Base-by-base conservation (phyloP, 2,113 vertebrate species). In the Chamaetylas fuelleborni region DNA sequence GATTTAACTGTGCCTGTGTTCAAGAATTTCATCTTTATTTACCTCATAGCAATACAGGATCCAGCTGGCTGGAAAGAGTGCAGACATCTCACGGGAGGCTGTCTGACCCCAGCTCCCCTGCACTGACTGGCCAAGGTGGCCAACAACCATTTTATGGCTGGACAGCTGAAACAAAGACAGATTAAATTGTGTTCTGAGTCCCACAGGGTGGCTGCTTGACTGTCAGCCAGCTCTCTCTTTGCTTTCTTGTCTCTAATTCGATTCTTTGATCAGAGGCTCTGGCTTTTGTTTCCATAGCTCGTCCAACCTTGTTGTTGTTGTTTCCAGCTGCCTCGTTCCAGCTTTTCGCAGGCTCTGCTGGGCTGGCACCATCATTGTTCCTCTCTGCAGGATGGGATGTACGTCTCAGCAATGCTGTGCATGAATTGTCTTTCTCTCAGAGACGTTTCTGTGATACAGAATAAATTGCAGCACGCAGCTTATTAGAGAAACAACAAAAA, bases 301-400 rank as follows among this genome's bases (percentile, higher is more conserved):
- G 0, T 88, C 88, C 90, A 96, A 57, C 56, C 90, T 81, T 19
- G 26, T 71, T 48, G 64, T 51, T n/a, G n/a, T n/a, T 86, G 92
- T 90, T 90, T 90, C 80, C 86, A 81, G 82, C 82, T 93, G 84
- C 67, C 90, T 81, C 19, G 47, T 80, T 90, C 60, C 72, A 22
- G 88, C 81, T 91, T 70, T 42, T 8, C 23, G n/a, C 88, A 64
- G 89, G 69, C 92, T 88, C 85, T 40, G 93, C 88, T 36, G 76
- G 0, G 7, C 90, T 86, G 93, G 92, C 80, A 82, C 5, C 0
- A 34, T 61, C 82, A 74, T 93, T 96, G 95, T 94, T 96, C 84
- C 70, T 92, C 95, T 96, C 96, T 86, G 95, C 94, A 88, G 94
- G 94, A 51, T 71, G 92, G 69, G 82, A 81, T 80, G 86, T 86